phyloP scores from a whole-genome alignment of 37 sponge, comb jelly and placozoan genomes.

The Sycon ciliatum region DNA sequence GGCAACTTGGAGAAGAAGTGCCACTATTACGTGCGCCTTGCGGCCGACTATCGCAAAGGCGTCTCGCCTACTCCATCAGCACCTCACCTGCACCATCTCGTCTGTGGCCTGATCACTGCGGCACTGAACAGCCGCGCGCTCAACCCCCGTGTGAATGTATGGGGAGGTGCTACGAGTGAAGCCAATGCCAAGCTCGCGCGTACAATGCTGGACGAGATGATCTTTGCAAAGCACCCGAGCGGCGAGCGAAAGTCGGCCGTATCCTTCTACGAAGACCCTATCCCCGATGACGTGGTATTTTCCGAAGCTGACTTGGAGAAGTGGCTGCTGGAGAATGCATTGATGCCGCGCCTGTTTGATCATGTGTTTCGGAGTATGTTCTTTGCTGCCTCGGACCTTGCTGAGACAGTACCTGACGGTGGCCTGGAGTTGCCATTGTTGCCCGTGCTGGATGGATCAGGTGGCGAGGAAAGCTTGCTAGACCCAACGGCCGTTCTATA shows the following conservation, averaged over 20 bases:
- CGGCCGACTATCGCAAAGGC: neutral
- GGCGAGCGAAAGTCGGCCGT: no score
- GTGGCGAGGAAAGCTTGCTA: conserved; percentile 1
- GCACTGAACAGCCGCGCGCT: neutral
- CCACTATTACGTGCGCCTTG: neutral
- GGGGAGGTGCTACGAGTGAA: neutral
- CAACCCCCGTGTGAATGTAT: neutral
- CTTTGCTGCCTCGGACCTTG: neutral
- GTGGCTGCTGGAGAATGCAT: neutral
- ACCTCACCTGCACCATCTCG: neutral
- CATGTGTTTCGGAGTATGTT: neutral
- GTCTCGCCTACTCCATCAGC: neutral
- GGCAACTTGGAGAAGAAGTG: neutral
- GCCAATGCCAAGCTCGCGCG: neutral
- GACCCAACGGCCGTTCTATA: conserved; percentile 8
- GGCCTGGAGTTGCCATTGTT: no score
- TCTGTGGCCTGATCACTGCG: neutral
- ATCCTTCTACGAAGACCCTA: no score
- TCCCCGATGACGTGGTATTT: no score
- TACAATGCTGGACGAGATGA: neutral
- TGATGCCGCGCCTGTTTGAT: neutral
- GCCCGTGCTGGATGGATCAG: neutral
- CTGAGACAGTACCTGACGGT: neutral
- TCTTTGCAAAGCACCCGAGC: no score
- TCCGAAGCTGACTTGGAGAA: neutral